phyloP scores from a whole-genome alignment of 2,113 vertebrate genomes.

The Chaetodon auriga region DNA sequence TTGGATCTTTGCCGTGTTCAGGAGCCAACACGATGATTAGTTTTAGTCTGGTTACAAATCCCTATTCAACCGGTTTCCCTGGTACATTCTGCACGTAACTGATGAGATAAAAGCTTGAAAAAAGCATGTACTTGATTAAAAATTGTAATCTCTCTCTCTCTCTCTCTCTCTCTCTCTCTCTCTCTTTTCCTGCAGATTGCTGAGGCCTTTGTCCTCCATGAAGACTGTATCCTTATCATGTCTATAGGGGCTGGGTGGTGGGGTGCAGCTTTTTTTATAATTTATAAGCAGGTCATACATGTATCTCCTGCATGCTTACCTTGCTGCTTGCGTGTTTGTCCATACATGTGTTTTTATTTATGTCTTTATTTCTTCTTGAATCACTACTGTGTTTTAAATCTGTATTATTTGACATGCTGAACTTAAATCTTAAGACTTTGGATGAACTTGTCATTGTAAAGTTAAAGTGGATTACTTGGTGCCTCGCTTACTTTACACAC shows the following conservation, averaged over 20 bases:
- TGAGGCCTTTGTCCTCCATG: conserved; percentile 92
- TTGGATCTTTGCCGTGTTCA: conserved; percentile 2
- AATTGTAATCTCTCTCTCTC: conserved; percentile 25
- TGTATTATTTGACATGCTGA: neutral
- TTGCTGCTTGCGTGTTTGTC: neutral
- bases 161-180: conserved; percentile 43
- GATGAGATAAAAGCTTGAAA: neutral
- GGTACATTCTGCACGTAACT: neutral
- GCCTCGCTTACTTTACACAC: conserved; percentile 7
- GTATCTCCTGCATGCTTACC: neutral
- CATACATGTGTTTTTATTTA: neutral
- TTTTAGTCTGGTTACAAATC: conserved; percentile 18
- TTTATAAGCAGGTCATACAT: neutral
- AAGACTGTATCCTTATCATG: conserved; percentile 95
- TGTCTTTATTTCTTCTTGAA: neutral
- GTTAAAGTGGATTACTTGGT: neutral
- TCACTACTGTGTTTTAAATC: neutral
- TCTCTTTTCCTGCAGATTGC: conserved; percentile 87
- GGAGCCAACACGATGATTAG: neutral
- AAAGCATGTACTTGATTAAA: conserved; percentile 19
- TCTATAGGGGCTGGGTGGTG: neutral
- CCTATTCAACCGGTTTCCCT: neutral
- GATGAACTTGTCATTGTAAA: neutral
- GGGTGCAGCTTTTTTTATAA: conserved; percentile 1
- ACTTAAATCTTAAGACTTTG: neutral